Evolutionary conservation across 2,113 vertebrate species (phyloP).

Genomic region (Pycnonotus jocosus): DNA sequence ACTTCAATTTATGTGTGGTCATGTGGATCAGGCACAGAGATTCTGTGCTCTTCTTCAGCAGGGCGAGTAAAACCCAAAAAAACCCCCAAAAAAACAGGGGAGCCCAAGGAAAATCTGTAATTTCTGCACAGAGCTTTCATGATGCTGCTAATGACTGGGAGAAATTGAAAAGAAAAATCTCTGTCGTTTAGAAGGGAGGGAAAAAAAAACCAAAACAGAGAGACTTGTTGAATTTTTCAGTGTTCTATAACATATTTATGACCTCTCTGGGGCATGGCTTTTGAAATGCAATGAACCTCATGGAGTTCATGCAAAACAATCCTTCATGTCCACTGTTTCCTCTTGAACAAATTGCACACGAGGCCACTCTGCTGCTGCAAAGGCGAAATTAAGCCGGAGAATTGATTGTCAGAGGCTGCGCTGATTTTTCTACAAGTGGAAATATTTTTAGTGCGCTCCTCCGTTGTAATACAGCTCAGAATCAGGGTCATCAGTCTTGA

Average conservation of each 20-base stretch:
- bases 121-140: neutral
- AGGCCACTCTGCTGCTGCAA: neutral
- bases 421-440: neutral
- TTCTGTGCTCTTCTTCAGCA: neutral
- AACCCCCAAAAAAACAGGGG: too few species aligned
- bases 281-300: neutral
- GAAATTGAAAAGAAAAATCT: neutral
- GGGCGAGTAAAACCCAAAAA: neutral
- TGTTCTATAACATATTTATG: neutral
- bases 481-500: neutral
- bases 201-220: neutral
- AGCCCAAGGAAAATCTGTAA: neutral
- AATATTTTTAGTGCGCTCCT: neutral
- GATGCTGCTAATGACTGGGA: neutral
- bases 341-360: conserved; percentile 4
- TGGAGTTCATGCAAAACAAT: neutral
- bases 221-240: conserved; percentile 19
- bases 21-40: accelerated
- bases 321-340: neutral
- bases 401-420: neutral
- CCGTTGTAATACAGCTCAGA: neutral
- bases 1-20: neutral
- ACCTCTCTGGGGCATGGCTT: neutral
- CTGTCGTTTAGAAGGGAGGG: neutral
- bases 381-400: neutral